Percentiles rank a stretch among this genome's conserved stretches.
Evolutionary conservation across 2,888 invertebrate genomes (phyloP).

Genomic region (Alloscopus bannaensis): DNA sequence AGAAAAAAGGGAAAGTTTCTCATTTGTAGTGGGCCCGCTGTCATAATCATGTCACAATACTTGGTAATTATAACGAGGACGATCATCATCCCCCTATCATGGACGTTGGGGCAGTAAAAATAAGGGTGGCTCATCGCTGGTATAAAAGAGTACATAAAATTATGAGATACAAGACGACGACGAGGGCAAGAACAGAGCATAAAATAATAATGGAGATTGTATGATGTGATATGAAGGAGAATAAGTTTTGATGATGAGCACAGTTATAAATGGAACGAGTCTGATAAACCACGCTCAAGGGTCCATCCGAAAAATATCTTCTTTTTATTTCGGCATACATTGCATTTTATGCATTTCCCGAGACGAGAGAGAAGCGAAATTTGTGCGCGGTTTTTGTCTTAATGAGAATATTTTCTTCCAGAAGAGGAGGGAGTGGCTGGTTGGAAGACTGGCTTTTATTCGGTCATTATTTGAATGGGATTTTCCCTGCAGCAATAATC

Average conservation of each 20-base stretch:
- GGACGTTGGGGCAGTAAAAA: slow-evolving; percentile 8
- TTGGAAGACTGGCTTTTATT: no score
- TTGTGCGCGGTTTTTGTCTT: no score
- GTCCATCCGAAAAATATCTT: slow-evolving; percentile 23
- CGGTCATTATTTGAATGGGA: no score
- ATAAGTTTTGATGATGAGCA: slow-evolving; percentile 11
- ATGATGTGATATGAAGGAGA: slow-evolving; percentile 25
- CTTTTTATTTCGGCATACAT: not conserved
- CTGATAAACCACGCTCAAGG: slow-evolving; percentile 21
- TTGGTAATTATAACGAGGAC: slow-evolving; percentile 31
- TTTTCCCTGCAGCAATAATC: not conserved
- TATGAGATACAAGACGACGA: slow-evolving; percentile 5
- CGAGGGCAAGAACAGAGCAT: not conserved
- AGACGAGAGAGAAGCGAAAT: no score
- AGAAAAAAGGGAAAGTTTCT: no score
- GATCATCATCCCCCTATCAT: slow-evolving; percentile 7
- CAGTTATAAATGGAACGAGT: slow-evolving; percentile 29
- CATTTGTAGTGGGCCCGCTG: no score
- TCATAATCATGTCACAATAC: slow-evolving; percentile 59
- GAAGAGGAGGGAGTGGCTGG: no score
- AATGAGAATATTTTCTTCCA: not conserved
- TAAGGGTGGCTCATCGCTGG: slow-evolving; percentile 3
- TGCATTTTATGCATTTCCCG: not conserved
- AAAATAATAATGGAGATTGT: slow-evolving; percentile 35
- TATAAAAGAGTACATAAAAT: not conserved